phyloP scores from a whole-genome alignment of 2,113 vertebrate genomes.

The Corythoichthys intestinalis region DNA sequence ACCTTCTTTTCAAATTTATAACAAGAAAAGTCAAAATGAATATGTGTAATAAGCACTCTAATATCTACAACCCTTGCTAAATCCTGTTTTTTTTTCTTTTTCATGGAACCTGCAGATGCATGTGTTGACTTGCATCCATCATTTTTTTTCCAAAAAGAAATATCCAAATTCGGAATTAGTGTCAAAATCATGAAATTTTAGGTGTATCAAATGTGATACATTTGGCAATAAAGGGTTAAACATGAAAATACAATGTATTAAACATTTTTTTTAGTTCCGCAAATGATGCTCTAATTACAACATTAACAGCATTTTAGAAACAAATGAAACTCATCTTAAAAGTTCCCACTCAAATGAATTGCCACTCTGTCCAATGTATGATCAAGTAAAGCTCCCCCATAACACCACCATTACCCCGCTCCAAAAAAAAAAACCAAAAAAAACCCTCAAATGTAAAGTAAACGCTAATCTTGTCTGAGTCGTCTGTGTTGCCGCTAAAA shows the following conservation, averaged over 20 bases:
- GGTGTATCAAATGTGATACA: no score
- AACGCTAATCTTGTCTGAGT: conserved; percentile 54
- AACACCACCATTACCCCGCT: no score
- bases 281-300: conserved; percentile 51
- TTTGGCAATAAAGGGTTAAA: background rate
- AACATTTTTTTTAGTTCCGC: conserved; percentile 48
- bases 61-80: no score
- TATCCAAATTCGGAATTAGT: no score
- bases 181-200: no score
- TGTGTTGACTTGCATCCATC: no score
- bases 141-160: no score
- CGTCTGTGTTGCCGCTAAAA: conserved; percentile 48
- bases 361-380: conserved; percentile 59
- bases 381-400: conserved; percentile 37
- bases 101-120: no score
- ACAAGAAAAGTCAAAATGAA: no score
- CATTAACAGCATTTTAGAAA: conserved; percentile 52
- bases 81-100: no score
- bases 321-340: conserved; percentile 54
- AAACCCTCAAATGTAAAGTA: conserved; percentile 34
- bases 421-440: conserved; percentile 36
- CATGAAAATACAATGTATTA: conserved; percentile 53
- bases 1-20: no score
- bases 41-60: no score
- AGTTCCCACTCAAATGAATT: conserved; percentile 54